Base-by-base conservation (phyloP, 2,797 vertebrate species). In the Coendou prehensilis region DNA sequence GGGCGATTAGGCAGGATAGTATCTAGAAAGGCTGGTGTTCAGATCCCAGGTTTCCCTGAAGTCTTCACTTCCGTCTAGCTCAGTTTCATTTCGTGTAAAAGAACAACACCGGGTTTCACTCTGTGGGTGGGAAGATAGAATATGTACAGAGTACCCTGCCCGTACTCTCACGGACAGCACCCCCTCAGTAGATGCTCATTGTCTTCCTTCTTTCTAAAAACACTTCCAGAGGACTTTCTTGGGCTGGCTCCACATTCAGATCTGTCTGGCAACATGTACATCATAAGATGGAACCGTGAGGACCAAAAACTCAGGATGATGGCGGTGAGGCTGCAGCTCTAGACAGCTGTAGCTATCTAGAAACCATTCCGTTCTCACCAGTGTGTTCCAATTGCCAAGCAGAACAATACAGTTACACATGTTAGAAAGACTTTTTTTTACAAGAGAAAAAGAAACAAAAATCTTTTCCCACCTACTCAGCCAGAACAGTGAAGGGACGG, bases 191-290 rank as follows among this genome's bases (percentile, higher is more conserved):
- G 71, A 33, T 28, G 23, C 15, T 82, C 37, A 17, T 59, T 50
- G 78, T 81, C 45, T 26, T 80, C 50, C 37, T 83, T 57, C n/a
- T 57, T 83, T 76, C 81, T 86, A 61, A 89, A 97, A 87, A n/a
- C 1, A 64, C 67, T 69, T 94, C 18, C 50, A 5, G 67, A 63
- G 73, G 33, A n/a, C n/a, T 22, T 57, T 52, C 7, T 67, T 54
- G 71, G 30, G 9, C 26, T 45, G 90, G 82, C 56, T n/a, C 11
- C 73, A 23, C 56, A 17, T 61, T 86, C 37, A 11, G 41, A 87
- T 28, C 22, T 47, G 30, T 76, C 78, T 64, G 83, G 92, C 50
- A 67, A 76, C 45, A 63, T 47, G 9, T 59, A 57, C 41, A 41
- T 83, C 4, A 2, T 63, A 33, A 76, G 81, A 90, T 5, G 78